phyloP scores from a whole-genome alignment of 2,113 vertebrate species.

The Naja naja region DNA sequence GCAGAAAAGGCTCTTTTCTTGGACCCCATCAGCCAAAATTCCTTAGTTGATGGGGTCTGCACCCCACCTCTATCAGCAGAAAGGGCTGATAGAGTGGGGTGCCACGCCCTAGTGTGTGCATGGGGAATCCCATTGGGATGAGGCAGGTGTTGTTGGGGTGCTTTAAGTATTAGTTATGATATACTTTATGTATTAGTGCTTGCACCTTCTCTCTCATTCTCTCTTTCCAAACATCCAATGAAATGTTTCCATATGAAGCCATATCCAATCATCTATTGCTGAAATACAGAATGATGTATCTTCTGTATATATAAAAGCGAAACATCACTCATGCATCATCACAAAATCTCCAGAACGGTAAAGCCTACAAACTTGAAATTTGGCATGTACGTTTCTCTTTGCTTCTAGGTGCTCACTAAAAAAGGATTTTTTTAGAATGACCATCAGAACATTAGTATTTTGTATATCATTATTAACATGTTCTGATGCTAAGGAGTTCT shows the following conservation, averaged over 20 bases:
- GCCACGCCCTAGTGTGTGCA: too few relatives aligned
- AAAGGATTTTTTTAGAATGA: too few relatives aligned
- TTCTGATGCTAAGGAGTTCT: too few relatives aligned
- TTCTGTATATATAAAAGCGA: too few relatives aligned
- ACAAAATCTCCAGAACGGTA: too few relatives aligned
- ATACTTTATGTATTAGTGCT: not conserved
- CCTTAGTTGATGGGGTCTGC: not conserved
- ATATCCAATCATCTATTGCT: constrained; percentile 17
- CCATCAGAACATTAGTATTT: too few relatives aligned
- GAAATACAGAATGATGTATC: not conserved
- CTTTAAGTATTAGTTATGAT: not conserved
- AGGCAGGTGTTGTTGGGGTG: not conserved
- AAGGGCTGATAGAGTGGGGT: not conserved
- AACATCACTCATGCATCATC: too few relatives aligned
- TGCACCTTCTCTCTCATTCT: not conserved
- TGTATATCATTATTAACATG: too few relatives aligned
- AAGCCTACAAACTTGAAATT: too few relatives aligned
- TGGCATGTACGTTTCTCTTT: too few relatives aligned
- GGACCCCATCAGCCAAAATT: too few relatives aligned
- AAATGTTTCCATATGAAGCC: not conserved
- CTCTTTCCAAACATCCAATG: not conserved
- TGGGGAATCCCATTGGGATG: not conserved
- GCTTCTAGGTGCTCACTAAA: too few relatives aligned
- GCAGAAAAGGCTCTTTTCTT: not conserved
- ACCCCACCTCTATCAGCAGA: not conserved